These are phyloP conservation scores for Pantherophis vulpinus DNA, from an alignment of 2,797 vertebrate species.

Conservation along the genomic window DNA sequence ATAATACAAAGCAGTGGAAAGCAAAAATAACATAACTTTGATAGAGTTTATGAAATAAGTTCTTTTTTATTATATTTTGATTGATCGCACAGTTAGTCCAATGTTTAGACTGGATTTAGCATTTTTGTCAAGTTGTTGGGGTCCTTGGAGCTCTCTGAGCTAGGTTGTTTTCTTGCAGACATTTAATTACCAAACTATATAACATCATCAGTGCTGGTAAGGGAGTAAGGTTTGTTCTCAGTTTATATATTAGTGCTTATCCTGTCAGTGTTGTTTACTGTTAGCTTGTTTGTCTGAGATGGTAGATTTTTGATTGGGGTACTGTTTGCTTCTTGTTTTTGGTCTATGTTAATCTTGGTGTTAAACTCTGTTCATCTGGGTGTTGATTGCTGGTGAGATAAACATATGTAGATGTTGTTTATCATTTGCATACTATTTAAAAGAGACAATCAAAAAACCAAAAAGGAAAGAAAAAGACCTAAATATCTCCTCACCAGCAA, in stretches of 20 bases:
- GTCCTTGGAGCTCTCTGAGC: background rate
- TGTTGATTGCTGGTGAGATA: background rate
- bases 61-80: background rate
- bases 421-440: background rate
- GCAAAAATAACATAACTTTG: background rate
- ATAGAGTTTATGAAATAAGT: background rate
- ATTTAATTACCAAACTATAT: background rate
- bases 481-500: background rate
- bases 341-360: background rate
- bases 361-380: background rate
- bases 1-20: background rate
- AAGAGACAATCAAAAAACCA: background rate
- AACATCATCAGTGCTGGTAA: background rate
- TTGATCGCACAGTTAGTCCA: background rate
- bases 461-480: background rate
- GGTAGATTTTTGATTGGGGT: background rate
- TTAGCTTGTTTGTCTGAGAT: background rate
- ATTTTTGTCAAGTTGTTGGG: background rate
- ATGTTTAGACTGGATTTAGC: background rate
- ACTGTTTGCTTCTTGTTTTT: background rate
- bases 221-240: background rate
- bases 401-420: background rate
- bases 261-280: background rate
- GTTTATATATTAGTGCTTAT: background rate
- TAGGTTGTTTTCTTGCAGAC: background rate